A percentile compares a stretch with the other conserved stretches of the same genome.
Conservation (phyloP, 2,113 vertebrate species). For the Chitala chitala region DNA sequence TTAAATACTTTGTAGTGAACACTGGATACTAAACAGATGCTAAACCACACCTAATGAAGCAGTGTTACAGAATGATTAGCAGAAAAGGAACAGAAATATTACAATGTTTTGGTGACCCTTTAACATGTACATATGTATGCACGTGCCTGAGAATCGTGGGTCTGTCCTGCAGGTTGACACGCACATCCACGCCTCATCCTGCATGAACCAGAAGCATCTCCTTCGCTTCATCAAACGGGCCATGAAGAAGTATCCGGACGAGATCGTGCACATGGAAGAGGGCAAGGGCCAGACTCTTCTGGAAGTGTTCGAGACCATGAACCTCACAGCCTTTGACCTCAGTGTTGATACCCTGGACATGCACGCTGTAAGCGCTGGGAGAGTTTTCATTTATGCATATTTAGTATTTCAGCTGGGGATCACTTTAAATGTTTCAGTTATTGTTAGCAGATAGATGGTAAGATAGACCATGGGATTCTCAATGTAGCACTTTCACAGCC, state of each 20-base stretch:
- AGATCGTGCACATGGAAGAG: slow-evolving; percentile 81
- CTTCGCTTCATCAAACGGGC: slow-evolving; percentile 91
- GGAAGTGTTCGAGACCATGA: slow-evolving; percentile 87
- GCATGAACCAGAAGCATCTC: slow-evolving; percentile 98
- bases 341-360: slow-evolving; percentile 94
- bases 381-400: not conserved
- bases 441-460: too few species aligned
- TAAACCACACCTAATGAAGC: too few species aligned
- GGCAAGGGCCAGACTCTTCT: slow-evolving; percentile 81
- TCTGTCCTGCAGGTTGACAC: slow-evolving; percentile 80
- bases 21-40: too few species aligned
- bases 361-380: slow-evolving; percentile 73
- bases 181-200: slow-evolving; percentile 92
- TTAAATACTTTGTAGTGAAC: too few species aligned
- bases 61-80: too few species aligned
- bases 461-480: not conserved
- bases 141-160: not conserved
- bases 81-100: too few species aligned
- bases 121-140: not conserved
- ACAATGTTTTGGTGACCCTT: too few species aligned
- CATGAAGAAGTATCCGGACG: slow-evolving; percentile 83
- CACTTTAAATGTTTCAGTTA: too few species aligned
- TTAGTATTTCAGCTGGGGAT: not conserved
- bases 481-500: too few species aligned
- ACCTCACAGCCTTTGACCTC: slow-evolving; percentile 88